Evolutionary conservation across 2,797 vertebrate genomes (phyloP).

Genomic region (Sylvilagus floridanus): DNA sequence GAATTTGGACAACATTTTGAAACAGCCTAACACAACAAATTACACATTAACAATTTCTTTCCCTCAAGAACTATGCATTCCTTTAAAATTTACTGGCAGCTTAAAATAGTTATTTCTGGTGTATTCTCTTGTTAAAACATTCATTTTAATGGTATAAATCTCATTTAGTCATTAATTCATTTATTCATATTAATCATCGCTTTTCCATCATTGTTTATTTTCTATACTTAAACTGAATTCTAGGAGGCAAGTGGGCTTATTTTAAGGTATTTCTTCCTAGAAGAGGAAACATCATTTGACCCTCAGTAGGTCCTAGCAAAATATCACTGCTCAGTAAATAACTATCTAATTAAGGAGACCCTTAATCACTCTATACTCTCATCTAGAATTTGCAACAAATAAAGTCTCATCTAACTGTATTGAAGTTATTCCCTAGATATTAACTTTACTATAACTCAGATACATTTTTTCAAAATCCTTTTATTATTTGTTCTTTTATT

Average conservation of each 20-base stretch:
- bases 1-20: slow-evolving; percentile 24
- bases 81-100: slow-evolving; percentile 21
- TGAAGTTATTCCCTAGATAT: neutral
- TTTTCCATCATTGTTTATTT: neutral
- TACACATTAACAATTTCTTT: neutral
- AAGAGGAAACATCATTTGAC: neutral
- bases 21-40: neutral
- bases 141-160: slow-evolving; percentile 16
- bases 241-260: neutral
- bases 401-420: neutral
- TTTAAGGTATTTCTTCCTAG: neutral
- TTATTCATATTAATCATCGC: neutral
- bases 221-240: neutral
- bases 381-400: neutral
- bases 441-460: neutral
- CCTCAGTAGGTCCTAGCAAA: neutral
- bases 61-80: neutral
- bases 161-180: neutral
- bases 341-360: neutral
- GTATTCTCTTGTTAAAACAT: neutral
- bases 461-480: neutral
- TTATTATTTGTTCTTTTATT: neutral
- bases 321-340: neutral
- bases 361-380: neutral
- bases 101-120: neutral